A percentile compares a stretch with the other conserved stretches of the same genome.
phyloP scores from a whole-genome alignment of 2,888 invertebrate species.

The Hanleya hanleyi region DNA sequence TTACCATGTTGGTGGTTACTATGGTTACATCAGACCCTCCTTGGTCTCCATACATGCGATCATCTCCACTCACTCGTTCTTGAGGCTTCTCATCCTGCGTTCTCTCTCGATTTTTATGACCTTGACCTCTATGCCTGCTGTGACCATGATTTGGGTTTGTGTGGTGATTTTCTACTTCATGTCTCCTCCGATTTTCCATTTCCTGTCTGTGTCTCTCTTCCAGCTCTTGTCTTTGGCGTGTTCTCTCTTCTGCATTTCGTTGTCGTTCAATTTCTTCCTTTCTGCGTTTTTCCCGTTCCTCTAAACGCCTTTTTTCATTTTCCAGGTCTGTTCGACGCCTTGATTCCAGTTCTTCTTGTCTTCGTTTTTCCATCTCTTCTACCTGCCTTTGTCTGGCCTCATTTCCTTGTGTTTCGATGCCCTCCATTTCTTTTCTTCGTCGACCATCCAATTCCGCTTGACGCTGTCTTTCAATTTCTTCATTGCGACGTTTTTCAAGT shows the following conservation, averaged over 20 bases:
- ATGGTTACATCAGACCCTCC: neutral
- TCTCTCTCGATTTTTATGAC: neutral
- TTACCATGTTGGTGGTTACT: neutral
- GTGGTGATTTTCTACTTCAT: neutral
- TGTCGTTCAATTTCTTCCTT: slow-evolving; percentile 2
- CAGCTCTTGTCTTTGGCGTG: too few relatives aligned
- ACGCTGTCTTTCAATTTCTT: neutral
- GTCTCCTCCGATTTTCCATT: too few relatives aligned
- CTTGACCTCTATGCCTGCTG: neutral
- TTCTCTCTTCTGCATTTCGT: neutral
- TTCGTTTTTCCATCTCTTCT: neutral
- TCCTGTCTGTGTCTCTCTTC: too few relatives aligned
- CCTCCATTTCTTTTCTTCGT: too few relatives aligned
- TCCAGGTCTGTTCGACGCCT: neutral
- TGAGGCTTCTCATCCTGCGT: neutral
- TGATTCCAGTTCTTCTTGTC: neutral
- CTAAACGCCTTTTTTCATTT: slow-evolving; percentile 1
- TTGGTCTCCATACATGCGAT: neutral
- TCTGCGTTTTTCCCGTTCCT: neutral
- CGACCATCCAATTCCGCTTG: too few relatives aligned
- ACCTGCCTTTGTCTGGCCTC: too few relatives aligned
- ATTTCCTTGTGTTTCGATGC: too few relatives aligned
- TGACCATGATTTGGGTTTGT: neutral
- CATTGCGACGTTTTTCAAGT: neutral
- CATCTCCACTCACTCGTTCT: neutral